Conservation (phyloP, 2,888 invertebrate species). For the Seira ritae region DNA sequence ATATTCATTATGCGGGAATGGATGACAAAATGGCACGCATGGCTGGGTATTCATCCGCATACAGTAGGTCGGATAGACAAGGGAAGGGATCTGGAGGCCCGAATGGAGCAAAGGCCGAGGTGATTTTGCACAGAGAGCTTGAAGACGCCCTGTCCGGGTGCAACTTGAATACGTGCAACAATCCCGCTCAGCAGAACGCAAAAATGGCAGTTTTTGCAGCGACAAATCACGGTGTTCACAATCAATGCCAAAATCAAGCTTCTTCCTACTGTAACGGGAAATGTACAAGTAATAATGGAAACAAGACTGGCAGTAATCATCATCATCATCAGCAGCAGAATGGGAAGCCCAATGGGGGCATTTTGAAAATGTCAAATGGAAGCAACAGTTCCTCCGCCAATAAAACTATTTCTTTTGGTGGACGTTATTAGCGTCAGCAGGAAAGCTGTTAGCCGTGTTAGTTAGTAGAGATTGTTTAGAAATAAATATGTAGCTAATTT, state of each 20-base stretch:
- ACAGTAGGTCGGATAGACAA: slow-evolving; percentile 62
- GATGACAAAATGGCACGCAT: slow-evolving; percentile 63
- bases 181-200: slow-evolving; percentile 45
- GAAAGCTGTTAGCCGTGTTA: too few species aligned
- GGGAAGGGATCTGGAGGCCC: neutral
- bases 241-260: slow-evolving; percentile 56
- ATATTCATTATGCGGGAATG: neutral
- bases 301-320: slow-evolving; percentile 43
- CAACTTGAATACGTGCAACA: slow-evolving; percentile 48
- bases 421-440: slow-evolving; percentile 61
- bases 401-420: slow-evolving; percentile 71
- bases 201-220: slow-evolving; percentile 66
- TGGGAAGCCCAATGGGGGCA: slow-evolving; percentile 67
- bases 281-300: slow-evolving; percentile 60
- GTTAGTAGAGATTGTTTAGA: too few species aligned
- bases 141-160: slow-evolving; percentile 65
- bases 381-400: slow-evolving; percentile 55
- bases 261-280: slow-evolving; percentile 51
- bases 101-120: slow-evolving; percentile 53
- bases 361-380: slow-evolving; percentile 68
- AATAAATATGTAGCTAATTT: too few species aligned
- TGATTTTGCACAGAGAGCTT: slow-evolving; percentile 65
- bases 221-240: slow-evolving; percentile 48
- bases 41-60: slow-evolving; percentile 62
- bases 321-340: slow-evolving; percentile 12